Evolutionary conservation across 2,797 vertebrate species (phyloP).

Genomic region (Buceros bicornis): DNA sequence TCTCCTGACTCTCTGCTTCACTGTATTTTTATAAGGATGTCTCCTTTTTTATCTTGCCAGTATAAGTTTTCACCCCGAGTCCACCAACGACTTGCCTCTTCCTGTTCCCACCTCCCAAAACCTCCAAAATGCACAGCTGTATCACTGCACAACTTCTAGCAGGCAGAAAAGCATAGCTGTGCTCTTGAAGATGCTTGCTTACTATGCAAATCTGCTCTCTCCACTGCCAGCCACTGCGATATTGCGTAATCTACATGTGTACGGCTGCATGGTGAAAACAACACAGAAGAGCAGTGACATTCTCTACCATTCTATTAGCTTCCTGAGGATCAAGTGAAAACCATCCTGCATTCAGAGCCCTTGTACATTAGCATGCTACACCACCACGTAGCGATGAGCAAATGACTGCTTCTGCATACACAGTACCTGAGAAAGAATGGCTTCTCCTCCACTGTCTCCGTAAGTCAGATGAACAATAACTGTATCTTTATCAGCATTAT

Average conservation of each 20-base stretch:
- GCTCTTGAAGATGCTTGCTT: background rate
- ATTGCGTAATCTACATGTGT: background rate
- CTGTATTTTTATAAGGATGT: background rate
- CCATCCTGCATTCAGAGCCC: background rate
- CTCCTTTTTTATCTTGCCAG: background rate
- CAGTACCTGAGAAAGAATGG: slow-evolving; percentile 93
- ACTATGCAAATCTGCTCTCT: background rate
- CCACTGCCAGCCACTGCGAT: background rate
- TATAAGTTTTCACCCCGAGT: background rate
- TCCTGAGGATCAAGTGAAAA: background rate
- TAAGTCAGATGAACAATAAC: slow-evolving; percentile 87
- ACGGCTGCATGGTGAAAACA: background rate
- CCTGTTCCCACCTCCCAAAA: background rate
- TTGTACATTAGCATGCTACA: background rate
- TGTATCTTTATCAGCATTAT: slow-evolving; percentile 73
- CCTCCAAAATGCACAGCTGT: background rate
- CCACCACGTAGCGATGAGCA: fast-evolving
- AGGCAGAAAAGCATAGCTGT: background rate
- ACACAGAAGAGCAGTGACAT: background rate
- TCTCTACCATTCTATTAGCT: background rate
- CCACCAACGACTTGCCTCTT: background rate
- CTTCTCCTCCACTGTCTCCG: slow-evolving; percentile 85
- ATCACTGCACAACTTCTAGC: background rate
- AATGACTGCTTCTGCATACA: background rate
- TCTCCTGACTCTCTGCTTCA: background rate